A percentile compares a stretch with the other conserved stretches of the same genome.
phyloP scores from a whole-genome alignment of 2,797 vertebrate genomes.

The Macropodus opercularis region DNA sequence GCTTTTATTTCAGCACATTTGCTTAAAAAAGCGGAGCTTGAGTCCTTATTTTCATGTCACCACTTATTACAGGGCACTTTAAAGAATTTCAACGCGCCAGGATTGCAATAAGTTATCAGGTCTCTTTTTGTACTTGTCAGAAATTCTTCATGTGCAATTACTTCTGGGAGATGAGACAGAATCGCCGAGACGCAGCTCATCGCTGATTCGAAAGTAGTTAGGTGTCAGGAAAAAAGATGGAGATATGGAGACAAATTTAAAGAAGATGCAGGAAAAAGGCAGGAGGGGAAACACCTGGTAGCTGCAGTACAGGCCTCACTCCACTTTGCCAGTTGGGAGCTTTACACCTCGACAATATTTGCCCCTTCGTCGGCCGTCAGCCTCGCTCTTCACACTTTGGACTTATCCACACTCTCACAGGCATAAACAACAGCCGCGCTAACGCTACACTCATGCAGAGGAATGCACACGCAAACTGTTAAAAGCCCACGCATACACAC shows the following conservation, averaged over 20 bases:
- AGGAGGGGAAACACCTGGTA: constrained; percentile 51
- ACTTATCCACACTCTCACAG: constrained; percentile 47
- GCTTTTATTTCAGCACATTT: constrained; percentile 49
- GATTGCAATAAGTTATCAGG: constrained; percentile 21
- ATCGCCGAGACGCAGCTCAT: constrained; percentile 16
- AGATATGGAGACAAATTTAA: constrained; percentile 42
- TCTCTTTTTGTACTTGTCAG: constrained; percentile 18
- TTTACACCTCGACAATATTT: constrained; percentile 55
- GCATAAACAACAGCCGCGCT: constrained; percentile 36
- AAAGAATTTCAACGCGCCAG: constrained; percentile 25
- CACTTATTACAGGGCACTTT: constrained; percentile 24
- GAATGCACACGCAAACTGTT: constrained; percentile 30
- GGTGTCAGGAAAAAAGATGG: constrained; percentile 21
- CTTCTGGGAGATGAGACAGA: constrained; percentile 17
- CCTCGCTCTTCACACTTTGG: constrained; percentile 48
- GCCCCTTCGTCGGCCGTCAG: constrained; percentile 53
- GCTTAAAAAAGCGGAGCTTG: constrained; percentile 27
- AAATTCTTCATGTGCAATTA: constrained; percentile 36
- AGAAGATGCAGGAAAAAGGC: constrained; percentile 26
- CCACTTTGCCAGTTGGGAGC: constrained; percentile 45
- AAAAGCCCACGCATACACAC: constrained; percentile 46
- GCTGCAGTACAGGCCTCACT: constrained; percentile 46
- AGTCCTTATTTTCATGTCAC: constrained; percentile 19
- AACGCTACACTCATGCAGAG: constrained; percentile 34
- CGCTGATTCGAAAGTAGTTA: constrained; percentile 29